Conservation (phyloP, 2,888 invertebrate species). For the Drosophila testacea region DNA sequence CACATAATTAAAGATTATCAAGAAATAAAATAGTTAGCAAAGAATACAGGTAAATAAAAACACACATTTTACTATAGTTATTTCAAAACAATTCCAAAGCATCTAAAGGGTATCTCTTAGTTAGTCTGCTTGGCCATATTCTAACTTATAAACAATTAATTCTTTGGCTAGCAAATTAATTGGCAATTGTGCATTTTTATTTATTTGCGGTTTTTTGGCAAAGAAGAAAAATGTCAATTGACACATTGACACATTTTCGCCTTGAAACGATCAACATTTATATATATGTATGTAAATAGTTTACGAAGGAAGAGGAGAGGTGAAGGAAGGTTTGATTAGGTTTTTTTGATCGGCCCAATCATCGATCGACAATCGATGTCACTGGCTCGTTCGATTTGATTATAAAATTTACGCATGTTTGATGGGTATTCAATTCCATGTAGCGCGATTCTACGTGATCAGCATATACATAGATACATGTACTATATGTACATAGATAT, state of each 20-base stretch:
- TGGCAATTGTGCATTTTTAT: constrained; percentile 51
- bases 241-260: constrained; percentile 77
- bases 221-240: constrained; percentile 60
- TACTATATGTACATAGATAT: constrained; percentile 3
- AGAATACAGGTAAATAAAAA: not conserved
- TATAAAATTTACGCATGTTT: constrained; percentile 80
- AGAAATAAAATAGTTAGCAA: not conserved
- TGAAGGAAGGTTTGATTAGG: constrained; percentile 12
- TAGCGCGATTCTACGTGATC: constrained; percentile 55
- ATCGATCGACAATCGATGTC: constrained; percentile 54
- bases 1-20: no score
- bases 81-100: not conserved
- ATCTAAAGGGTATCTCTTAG: not conserved
- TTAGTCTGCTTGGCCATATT: not conserved
- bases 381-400: constrained; percentile 65
- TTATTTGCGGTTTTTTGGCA: constrained; percentile 55
- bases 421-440: constrained; percentile 54
- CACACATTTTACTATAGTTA: not conserved
- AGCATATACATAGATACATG: constrained; percentile 21
- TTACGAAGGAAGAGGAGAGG: not conserved
- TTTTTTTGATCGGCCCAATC: constrained; percentile 45
- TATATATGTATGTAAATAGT: not conserved
- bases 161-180: constrained; percentile 55
- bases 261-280: constrained; percentile 40
- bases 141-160: constrained; percentile 10